These are phyloP conservation scores for Oceanodroma leucorhoa DNA, from an alignment of 2,797 vertebrate species.

Conservation along the genomic window DNA sequence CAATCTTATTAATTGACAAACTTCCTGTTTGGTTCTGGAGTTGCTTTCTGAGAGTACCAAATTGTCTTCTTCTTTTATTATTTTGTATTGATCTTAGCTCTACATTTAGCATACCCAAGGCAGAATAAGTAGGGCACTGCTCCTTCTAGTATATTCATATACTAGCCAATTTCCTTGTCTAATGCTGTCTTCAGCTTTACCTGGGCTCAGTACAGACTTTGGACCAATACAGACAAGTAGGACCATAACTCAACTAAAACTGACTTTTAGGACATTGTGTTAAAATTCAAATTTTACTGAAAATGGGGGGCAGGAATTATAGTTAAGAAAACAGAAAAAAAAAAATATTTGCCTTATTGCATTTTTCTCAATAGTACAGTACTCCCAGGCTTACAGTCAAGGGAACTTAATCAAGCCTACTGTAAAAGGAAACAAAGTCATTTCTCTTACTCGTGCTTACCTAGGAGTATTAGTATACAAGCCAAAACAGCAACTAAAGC, in stretches of 20 bases:
- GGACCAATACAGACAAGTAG: neutral
- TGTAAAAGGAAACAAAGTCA: neutral
- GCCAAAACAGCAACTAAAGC: conserved; percentile 80
- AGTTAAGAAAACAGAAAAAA: neutral
- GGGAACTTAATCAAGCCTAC: neutral
- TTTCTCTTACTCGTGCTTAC: conserved; percentile 71
- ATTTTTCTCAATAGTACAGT: neutral
- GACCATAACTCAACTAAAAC: neutral
- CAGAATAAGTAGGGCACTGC: neutral
- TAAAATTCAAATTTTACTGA: neutral
- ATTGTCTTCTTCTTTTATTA: neutral
- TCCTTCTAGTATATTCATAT: neutral
- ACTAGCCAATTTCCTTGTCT: neutral
- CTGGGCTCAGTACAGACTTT: neutral
- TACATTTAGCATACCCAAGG: neutral
- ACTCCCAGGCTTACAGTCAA: neutral
- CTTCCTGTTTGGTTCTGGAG: neutral
- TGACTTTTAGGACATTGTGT: neutral
- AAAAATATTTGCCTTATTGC: neutral
- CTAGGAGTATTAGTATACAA: conserved; percentile 81
- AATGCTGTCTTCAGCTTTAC: neutral
- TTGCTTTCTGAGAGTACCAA: neutral
- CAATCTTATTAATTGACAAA: neutral
- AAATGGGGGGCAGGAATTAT: neutral
- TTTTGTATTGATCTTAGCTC: neutral